Evolutionary conservation across 2,113 vertebrate species (phyloP).

Genomic region (Sapayoa aenigma): DNA sequence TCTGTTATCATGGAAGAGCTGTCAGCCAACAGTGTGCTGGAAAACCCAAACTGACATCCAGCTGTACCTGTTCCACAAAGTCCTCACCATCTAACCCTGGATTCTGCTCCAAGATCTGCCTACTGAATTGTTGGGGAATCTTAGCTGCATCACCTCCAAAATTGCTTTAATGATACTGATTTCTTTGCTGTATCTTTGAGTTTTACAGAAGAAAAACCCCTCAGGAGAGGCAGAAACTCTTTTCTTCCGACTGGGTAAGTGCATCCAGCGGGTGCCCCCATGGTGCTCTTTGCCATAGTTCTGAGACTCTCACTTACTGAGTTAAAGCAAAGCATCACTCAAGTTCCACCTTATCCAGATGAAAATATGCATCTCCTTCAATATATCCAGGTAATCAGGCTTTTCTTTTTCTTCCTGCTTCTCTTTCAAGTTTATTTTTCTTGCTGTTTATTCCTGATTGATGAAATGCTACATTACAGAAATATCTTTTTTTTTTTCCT

Average conservation of each 20-base stretch:
- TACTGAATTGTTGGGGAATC: not conserved
- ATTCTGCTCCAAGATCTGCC: not conserved
- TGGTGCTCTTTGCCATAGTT: not conserved
- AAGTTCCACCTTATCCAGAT: not conserved
- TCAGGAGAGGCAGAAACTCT: not conserved
- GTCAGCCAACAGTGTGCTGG: not conserved
- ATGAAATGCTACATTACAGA: not conserved
- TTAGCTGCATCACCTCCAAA: not conserved
- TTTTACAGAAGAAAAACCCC: conserved; percentile 19
- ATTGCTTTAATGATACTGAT: not conserved
- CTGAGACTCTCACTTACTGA: not conserved
- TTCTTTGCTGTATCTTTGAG: not conserved
- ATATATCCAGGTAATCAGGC: not conserved
- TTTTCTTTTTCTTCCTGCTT: not conserved
- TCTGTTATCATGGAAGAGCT: not conserved
- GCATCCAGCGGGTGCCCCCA: not conserved
- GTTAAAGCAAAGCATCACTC: not conserved
- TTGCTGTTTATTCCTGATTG: not conserved
- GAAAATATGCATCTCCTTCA: not conserved
- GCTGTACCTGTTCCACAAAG: not conserved
- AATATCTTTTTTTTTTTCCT: not conserved
- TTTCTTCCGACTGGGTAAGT: conserved; percentile 2
- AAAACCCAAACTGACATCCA: not conserved
- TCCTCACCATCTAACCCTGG: too few relatives aligned
- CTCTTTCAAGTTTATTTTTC: not conserved